phyloP scores from a whole-genome alignment of 1,140 invertebrate genomes.

The Aleiodes sp. region DNA sequence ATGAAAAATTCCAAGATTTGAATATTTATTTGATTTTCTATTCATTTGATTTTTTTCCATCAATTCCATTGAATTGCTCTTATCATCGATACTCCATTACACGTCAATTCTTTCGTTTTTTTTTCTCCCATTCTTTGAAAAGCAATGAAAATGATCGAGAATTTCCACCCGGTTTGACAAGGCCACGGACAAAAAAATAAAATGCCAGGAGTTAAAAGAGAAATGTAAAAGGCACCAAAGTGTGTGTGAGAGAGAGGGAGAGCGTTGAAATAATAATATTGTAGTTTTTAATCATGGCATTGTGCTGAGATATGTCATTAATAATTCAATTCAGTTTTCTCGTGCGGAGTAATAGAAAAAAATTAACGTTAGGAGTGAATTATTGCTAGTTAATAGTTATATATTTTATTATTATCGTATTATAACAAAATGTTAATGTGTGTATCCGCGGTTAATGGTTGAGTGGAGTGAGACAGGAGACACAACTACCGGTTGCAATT shows the following conservation, averaged over 20 bases:
- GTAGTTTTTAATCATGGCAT: background rate
- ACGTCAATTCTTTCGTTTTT: background rate
- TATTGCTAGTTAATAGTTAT: slow-evolving; percentile 23
- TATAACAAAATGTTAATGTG: slow-evolving; percentile 13
- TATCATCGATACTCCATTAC: slow-evolving; percentile 26
- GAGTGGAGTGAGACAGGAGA: background rate
- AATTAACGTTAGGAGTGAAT: slow-evolving; percentile 1
- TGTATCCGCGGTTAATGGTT: background rate
- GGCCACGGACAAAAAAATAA: slow-evolving; percentile 24
- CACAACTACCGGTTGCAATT: background rate
- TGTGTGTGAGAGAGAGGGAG: no score
- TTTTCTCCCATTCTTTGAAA: no score
- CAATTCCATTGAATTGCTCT: slow-evolving; percentile 25
- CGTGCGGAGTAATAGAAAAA: slow-evolving; percentile 17
- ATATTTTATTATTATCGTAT: no score
- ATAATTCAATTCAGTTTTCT: slow-evolving; percentile 30
- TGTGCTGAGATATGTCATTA: slow-evolving; percentile 21
- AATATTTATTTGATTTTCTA: background rate
- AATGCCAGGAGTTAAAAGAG: slow-evolving; percentile 11
- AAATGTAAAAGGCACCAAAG: background rate
- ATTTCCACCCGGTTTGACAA: slow-evolving; percentile 29
- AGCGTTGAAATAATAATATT: background rate
- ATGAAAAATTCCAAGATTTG: slow-evolving; percentile 6
- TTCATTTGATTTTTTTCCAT: background rate
- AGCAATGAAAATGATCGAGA: background rate